Conservation (phyloP, 2,113 vertebrate species). For the Ammodytes dubius region DNA sequence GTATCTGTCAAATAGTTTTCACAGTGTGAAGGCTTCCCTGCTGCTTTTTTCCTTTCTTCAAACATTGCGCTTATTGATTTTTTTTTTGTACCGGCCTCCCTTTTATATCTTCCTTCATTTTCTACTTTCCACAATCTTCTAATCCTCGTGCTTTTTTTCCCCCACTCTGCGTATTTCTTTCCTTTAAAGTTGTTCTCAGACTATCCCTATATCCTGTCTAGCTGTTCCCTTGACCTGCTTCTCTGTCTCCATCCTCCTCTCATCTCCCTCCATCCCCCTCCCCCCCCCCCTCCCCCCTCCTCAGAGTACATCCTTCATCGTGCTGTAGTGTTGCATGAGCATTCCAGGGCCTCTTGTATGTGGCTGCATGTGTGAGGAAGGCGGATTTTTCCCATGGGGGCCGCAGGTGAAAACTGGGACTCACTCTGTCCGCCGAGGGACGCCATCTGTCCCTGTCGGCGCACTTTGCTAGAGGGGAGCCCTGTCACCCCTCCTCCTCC, state of each 20-base stretch:
- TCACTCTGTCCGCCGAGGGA: conserved; percentile 84
- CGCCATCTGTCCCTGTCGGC: conserved; percentile 87
- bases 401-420: conserved; percentile 89
- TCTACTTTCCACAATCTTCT: conserved; percentile 61
- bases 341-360: conserved; percentile 81
- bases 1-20: conserved; percentile 79
- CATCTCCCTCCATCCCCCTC: conserved; percentile 3
- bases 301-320: conserved; percentile 68
- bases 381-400: conserved; percentile 85
- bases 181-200: conserved; percentile 63
- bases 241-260: conserved; percentile 27
- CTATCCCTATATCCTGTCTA: conserved; percentile 36
- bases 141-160: conserved; percentile 62
- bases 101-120: conserved; percentile 71
- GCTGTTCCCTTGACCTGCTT: conserved; percentile 71
- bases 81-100: conserved; percentile 46
- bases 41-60: conserved; percentile 72
- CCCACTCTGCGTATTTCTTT: conserved; percentile 55
- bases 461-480: conserved; percentile 80
- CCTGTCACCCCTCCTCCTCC: conserved; percentile 68
- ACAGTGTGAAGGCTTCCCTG: conserved; percentile 73
- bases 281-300: conserved; percentile 17
- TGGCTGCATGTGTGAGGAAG: conserved; percentile 81
- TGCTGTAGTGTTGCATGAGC: conserved; percentile 70
- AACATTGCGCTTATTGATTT: conserved; percentile 77